Evolutionary conservation across 2,113 vertebrate genomes (phyloP).

Genomic region (Lamprotornis superbus): DNA sequence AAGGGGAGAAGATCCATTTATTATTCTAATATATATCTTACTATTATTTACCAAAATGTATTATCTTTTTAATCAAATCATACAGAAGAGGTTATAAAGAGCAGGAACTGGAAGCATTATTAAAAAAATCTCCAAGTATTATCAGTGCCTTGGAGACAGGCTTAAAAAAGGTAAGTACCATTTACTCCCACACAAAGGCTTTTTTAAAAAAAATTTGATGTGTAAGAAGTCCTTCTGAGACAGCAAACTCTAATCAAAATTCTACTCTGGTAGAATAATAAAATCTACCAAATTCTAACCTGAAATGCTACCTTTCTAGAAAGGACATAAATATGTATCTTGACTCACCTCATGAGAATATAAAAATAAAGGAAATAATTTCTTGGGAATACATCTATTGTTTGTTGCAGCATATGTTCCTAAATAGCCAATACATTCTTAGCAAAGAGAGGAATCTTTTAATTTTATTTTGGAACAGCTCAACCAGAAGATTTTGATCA

Average conservation of each 20-base stretch:
- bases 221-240: background rate
- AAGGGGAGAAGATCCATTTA: background rate
- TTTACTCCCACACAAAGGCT: background rate
- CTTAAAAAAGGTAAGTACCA: background rate
- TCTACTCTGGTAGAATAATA: background rate
- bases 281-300: background rate
- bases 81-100: background rate
- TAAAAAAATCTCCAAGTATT: background rate
- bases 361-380: background rate
- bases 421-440: background rate
- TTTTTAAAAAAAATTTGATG: background rate
- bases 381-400: background rate
- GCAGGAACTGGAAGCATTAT: background rate
- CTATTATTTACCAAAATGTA: background rate
- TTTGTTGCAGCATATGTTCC: background rate
- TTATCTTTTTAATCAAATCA: conserved; percentile 6
- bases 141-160: background rate
- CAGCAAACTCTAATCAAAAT: background rate
- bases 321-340: background rate
- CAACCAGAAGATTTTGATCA: background rate
- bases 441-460: background rate
- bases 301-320: background rate
- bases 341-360: background rate
- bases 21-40: background rate
- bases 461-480: background rate